Base-by-base conservation (phyloP, 2,113 vertebrate species). In the Seriola aureovittata region DNA sequence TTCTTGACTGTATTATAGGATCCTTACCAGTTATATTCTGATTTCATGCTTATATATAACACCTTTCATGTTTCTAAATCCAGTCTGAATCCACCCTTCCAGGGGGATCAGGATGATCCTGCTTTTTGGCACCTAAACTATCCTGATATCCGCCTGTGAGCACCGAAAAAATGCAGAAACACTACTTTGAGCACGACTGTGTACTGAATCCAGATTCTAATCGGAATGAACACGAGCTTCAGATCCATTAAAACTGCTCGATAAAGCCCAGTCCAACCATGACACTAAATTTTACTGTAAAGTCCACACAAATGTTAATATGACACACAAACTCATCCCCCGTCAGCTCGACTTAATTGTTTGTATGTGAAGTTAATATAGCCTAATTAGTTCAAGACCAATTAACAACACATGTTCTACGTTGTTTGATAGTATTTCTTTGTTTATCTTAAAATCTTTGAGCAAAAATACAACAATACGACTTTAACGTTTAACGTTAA, bases 21-120 rank as follows among this genome's bases (percentile, higher is more conserved):
- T 66, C 19, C 38, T 60, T 55, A 67, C 21, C 52, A 59, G 71
- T 79, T 50, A 54, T 78, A 42, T 55, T 8, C 16, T 21, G 29
- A 85, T 83, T 85, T 81, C 52, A 85, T 57, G 76, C 36, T 32
- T 75, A 78, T 75, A 69, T 52, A 58, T 50, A 46, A 58, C 46
- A 72, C 44, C 79, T 85, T 87, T 80, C 78, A 82, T 81, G 66
- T 82, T 78, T 74, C 59, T 74, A 82, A 90, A 89, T 81, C 72
- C 72, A 75, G 59, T 63, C 44, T 48, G 70, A 86, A 88, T 86
- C 81, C 74, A 32, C 42, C 64, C 78, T 82, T 84, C 58, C 34
- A 55, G 82, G 82, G 59, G 70, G 71, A 85, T 82, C 60, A 84
- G 69, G 69, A 72, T 89, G 75, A 82, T 87, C 78, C 78, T 62